Percentiles rank a stretch among this genome's conserved stretches.
phyloP scores from a whole-genome alignment of 2,797 vertebrate species.

The Podargus strigoides region DNA sequence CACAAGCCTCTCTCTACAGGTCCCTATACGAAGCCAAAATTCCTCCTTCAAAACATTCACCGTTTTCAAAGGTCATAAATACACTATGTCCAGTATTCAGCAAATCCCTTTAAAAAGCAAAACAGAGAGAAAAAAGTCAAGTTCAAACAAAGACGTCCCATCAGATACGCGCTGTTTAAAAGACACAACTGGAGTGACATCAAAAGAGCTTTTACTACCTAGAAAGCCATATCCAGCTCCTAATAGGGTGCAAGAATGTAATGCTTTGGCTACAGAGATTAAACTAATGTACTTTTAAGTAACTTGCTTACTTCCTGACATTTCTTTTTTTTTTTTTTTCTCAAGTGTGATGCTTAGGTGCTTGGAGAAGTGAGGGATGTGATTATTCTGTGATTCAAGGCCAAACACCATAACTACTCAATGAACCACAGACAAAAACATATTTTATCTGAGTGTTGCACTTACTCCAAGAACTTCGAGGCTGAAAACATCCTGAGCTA shows the following conservation, averaged over 20 bases:
- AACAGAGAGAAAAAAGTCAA: background rate
- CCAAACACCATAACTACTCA: slow-evolving; percentile 37
- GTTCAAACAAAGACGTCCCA: slow-evolving; percentile 11
- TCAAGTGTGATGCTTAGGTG: slow-evolving; percentile 9
- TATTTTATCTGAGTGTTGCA: background rate
- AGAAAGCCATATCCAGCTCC: slow-evolving; percentile 38
- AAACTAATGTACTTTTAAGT: slow-evolving; percentile 68
- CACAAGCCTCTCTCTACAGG: slow-evolving; percentile 50
- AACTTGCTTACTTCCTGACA: slow-evolving; percentile 67
- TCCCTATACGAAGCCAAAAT: slow-evolving; percentile 27
- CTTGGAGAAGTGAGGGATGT: background rate
- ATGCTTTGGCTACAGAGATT: slow-evolving; percentile 67
- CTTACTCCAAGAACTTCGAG: slow-evolving; percentile 28
- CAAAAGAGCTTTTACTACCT: slow-evolving; percentile 56
- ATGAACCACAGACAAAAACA: slow-evolving; percentile 16
- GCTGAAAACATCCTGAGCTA: background rate
- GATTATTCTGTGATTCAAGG: slow-evolving; percentile 39
- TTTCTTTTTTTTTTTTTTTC: slow-evolving; percentile 20
- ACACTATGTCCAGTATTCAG: background rate
- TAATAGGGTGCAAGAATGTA: slow-evolving; percentile 63
- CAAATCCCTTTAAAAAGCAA: background rate
- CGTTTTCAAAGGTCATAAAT: slow-evolving; percentile 21
- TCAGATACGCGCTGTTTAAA: background rate
- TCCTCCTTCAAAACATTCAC: slow-evolving; percentile 18
- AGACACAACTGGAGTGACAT: slow-evolving; percentile 28